Conservation (phyloP, 2,888 invertebrate species). For the Ichneumoninae sp. region DNA sequence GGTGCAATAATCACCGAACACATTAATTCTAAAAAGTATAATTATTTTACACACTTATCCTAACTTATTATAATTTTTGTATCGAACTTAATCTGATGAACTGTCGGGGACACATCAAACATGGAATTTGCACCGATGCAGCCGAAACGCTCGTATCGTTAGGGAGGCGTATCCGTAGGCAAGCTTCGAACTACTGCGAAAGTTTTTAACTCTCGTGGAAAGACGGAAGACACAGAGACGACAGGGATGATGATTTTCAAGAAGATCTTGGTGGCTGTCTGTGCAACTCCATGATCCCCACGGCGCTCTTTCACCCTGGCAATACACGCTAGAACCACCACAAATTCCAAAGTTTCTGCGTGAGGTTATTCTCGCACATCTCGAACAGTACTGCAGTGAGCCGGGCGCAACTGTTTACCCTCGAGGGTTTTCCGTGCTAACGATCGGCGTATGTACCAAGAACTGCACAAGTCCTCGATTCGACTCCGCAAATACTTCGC, state of each 20-base stretch:
- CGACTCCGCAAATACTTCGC: background rate
- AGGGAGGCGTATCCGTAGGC: background rate
- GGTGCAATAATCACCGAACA: too few relatives aligned
- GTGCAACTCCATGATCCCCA: background rate
- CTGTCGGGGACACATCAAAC: background rate
- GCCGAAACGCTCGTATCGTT: background rate
- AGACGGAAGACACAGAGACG: background rate
- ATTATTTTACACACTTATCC: too few relatives aligned
- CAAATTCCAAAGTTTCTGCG: conserved; percentile 29
- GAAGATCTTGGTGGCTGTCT: background rate
- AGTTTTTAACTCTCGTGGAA: conserved; percentile 20
- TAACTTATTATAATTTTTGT: too few relatives aligned
- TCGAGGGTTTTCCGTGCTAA: background rate
- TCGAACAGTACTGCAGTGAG: background rate
- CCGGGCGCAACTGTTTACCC: background rate
- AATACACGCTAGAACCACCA: background rate
- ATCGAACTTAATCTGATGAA: too few relatives aligned
- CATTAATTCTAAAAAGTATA: too few relatives aligned
- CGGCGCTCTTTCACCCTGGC: conserved; percentile 9
- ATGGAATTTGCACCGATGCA: background rate
- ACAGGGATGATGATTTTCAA: background rate
- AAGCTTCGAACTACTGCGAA: conserved; percentile 8
- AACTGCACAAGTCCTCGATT: background rate
- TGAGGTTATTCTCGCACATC: background rate
- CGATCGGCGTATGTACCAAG: background rate